A percentile compares a stretch with the other conserved stretches of the same genome.
These are phyloP conservation scores for Chanos chanos DNA, from an alignment of 2,797 vertebrate species.

Conservation along the genomic window DNA sequence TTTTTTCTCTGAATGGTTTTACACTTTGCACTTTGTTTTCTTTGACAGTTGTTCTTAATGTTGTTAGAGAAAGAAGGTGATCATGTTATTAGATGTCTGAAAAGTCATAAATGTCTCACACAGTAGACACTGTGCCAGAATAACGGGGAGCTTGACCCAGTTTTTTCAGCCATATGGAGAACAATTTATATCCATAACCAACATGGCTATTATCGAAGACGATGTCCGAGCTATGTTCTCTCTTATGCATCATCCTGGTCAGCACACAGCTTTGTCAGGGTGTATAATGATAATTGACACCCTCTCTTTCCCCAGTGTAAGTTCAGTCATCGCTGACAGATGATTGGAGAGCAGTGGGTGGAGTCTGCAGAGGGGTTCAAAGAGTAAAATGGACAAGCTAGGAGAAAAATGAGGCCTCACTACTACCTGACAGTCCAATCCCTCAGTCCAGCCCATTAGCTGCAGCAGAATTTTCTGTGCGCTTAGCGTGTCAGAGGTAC, in stretches of 20 bases:
- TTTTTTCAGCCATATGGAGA: too few relatives aligned
- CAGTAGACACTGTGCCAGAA: too few relatives aligned
- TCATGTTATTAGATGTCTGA: too few relatives aligned
- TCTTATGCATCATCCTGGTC: too few relatives aligned
- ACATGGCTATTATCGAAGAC: too few relatives aligned
- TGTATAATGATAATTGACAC: constrained; percentile 85
- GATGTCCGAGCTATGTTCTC: too few relatives aligned
- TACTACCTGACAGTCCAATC: constrained; percentile 86
- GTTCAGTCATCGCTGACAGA: constrained; percentile 81
- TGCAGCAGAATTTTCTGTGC: constrained; percentile 71
- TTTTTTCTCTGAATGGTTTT: constrained; percentile 14
- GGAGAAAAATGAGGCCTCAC: constrained; percentile 94
- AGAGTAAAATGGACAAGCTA: constrained; percentile 63
- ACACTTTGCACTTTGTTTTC: background rate
- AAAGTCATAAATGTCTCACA: too few relatives aligned
- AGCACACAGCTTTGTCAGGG: constrained; percentile 71
- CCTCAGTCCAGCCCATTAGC: constrained; percentile 82
- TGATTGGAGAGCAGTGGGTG: constrained; percentile 79
- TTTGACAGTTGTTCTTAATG: too few relatives aligned
- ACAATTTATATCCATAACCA: too few relatives aligned
- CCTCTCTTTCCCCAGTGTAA: constrained; percentile 77
- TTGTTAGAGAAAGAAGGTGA: too few relatives aligned
- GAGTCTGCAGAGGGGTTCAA: constrained; percentile 68
- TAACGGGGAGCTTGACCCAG: too few relatives aligned
- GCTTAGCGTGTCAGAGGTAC: constrained; percentile 76